Percentiles rank a stretch among this genome's conserved stretches.
phyloP scores from a whole-genome alignment of 2,888 invertebrate species.

The Oscheius sp. region DNA sequence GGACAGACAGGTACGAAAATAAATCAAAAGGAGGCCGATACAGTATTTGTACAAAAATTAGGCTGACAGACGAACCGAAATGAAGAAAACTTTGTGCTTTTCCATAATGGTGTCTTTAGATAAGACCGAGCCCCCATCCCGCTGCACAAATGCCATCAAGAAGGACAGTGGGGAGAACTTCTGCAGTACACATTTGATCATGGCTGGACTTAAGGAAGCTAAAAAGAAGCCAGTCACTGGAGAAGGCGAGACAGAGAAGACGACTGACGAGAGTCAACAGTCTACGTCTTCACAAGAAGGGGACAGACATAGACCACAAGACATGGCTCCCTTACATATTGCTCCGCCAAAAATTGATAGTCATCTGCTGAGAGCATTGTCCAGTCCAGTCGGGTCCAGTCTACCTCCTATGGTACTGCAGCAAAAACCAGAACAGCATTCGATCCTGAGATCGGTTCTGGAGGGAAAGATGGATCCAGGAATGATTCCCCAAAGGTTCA shows the following conservation, averaged over 20 bases:
- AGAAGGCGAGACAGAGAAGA: too few species aligned
- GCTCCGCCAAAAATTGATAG: constrained; percentile 1
- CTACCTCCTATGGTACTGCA: not conserved
- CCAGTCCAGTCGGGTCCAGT: not conserved
- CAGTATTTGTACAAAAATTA: too few species aligned
- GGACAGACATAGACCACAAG: too few species aligned
- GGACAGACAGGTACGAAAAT: too few species aligned
- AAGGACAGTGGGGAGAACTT: constrained; percentile 41
- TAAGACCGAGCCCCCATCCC: constrained; percentile 42
- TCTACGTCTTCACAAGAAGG: too few species aligned
- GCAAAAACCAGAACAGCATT: not conserved
- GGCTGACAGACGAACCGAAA: too few species aligned
- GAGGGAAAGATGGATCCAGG: constrained; percentile 3
- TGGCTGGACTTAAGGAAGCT: constrained; percentile 54
- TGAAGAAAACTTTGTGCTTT: too few species aligned
- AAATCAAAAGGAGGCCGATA: too few species aligned
- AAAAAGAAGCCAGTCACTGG: constrained; percentile 17
- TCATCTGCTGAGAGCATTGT: constrained; percentile 18
- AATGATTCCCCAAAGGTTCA: not conserved
- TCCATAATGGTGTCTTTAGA: constrained; percentile 20
- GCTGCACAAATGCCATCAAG: constrained; percentile 67
- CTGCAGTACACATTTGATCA: constrained; percentile 69
- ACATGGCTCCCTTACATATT: not conserved
- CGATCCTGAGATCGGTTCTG: not conserved
- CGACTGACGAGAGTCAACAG: too few species aligned